Conservation (phyloP, 2,797 vertebrate genomes). For the Leptoclinus maculatus region DNA sequence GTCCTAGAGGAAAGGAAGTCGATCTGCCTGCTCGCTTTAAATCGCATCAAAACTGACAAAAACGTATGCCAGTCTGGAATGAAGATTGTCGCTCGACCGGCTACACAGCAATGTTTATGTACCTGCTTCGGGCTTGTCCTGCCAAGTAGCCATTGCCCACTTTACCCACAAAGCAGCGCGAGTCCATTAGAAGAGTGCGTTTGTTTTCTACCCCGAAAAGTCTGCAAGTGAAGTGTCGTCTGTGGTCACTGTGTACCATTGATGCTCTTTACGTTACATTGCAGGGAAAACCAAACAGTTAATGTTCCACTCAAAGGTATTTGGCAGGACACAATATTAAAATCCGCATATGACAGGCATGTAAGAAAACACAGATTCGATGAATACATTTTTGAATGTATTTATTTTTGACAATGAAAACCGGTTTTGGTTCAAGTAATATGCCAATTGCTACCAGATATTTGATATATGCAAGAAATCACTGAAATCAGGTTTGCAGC, state of each 20-base stretch:
- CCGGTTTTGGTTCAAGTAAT: neutral
- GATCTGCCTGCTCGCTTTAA: neutral
- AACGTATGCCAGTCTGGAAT: accelerated
- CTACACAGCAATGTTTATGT: accelerated
- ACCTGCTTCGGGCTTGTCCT: neutral
- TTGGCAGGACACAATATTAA: neutral
- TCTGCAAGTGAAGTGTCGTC: neutral
- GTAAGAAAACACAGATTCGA: neutral
- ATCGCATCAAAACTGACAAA: slow-evolving; percentile 16
- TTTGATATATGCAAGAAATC: neutral
- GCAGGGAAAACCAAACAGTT: too few species aligned
- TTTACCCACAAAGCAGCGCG: slow-evolving; percentile 57
- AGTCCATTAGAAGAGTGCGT: neutral
- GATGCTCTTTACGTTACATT: neutral
- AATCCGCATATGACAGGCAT: neutral
- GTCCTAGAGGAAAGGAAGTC: neutral
- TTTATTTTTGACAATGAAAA: slow-evolving; percentile 35
- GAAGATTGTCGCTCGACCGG: neutral
- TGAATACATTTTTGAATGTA: neutral
- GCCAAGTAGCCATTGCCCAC: neutral
- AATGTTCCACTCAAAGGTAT: too few species aligned
- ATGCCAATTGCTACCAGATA: neutral
- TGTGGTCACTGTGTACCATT: neutral
- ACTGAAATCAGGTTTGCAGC: neutral
- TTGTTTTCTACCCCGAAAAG: neutral